Evolutionary conservation across 2,888 invertebrate genomes (phyloP), one percentile per base, ranked within the genome.

Genomic region (Drosophila longiperda): DNA sequence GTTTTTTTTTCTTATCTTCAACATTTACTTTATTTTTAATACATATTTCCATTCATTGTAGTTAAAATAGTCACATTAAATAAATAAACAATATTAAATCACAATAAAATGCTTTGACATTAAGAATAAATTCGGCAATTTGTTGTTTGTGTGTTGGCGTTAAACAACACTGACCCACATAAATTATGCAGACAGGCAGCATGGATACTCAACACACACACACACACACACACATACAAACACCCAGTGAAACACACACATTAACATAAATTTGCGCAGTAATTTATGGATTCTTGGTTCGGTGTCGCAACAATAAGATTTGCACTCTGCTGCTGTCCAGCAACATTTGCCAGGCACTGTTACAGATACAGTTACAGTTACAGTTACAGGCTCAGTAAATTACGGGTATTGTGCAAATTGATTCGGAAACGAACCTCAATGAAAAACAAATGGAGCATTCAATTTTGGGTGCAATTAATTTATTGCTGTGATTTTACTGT

Each of bases 231-330:
- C 60, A 55, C 50, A 38, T 26, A 48, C 33, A 61, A 32, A 48
- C 33, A 26, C 15, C 38, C 15, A 53, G 34, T 54, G 36, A 34
- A 68, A 68, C 50, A 58, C 63, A 69, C 60, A 69, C 60, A 75
- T 78, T 70, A 80, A 73, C 82, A 82, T 83, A 76, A 83, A 83
- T 79, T 83, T 62, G 38, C 23, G 20, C 34, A 23, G 73, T 81
- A 82, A 90, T 90, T 90, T 54, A 69, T 74, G 69, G 45, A 53
- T 57, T 59, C 7, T 50, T 26, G 48, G 57, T 54, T 52, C 34
- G 40, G 36, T 64, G 70, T 69, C 58, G 36, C 71, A 65, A 50
- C 65, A 65, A 52, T 55, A 57, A 55, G 65, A 71, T 65, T 65
- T 65, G 34, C 11, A 50, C 33, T 36, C 33, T 32, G 33, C 26